Percentiles rank a stretch among this genome's conserved stretches.
phyloP scores from a whole-genome alignment of 2,888 invertebrate genomes.

The Sphecodes monilicornis region DNA sequence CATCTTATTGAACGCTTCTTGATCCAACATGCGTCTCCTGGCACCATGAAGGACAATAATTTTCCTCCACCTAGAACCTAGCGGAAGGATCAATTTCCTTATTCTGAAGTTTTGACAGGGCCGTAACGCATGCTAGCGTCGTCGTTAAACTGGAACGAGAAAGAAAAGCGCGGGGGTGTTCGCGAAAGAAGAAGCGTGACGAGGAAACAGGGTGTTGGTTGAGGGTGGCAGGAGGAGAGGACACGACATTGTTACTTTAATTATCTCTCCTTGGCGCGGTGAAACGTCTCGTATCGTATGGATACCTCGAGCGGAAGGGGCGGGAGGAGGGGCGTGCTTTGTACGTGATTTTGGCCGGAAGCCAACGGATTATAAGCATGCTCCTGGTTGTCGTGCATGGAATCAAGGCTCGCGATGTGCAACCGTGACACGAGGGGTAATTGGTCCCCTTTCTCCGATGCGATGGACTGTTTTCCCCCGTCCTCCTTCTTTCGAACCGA shows the following conservation, averaged over 20 bases:
- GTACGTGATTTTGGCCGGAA: conserved; percentile 72
- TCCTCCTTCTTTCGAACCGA: background rate
- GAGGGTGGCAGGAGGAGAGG: background rate
- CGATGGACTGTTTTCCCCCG: background rate
- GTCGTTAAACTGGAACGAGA: conserved; percentile 51
- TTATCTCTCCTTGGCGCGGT: conserved; percentile 69
- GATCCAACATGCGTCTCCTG: background rate
- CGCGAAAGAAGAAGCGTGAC: background rate
- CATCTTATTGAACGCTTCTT: background rate
- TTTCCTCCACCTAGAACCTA: background rate
- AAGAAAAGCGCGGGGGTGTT: conserved; percentile 23
- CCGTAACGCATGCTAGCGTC: conserved; percentile 42
- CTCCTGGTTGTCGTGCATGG: conserved; percentile 58
- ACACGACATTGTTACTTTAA: conserved; percentile 75
- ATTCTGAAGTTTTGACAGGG: conserved; percentile 38
- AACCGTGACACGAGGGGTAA: conserved; percentile 39
- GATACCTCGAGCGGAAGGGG: conserved; percentile 13
- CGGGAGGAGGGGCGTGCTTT: conserved; percentile 33
- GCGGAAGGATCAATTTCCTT: conserved; percentile 54
- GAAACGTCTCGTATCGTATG: conserved; percentile 48
- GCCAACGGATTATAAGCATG: conserved; percentile 74
- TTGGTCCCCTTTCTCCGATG: conserved; percentile 17
- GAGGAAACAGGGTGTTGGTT: background rate
- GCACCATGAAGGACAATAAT: background rate
- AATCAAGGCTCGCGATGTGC: conserved; percentile 46